Evolutionary conservation across 1,140 invertebrate genomes (phyloP).

Genomic region (Diabrotica virgifera): DNA sequence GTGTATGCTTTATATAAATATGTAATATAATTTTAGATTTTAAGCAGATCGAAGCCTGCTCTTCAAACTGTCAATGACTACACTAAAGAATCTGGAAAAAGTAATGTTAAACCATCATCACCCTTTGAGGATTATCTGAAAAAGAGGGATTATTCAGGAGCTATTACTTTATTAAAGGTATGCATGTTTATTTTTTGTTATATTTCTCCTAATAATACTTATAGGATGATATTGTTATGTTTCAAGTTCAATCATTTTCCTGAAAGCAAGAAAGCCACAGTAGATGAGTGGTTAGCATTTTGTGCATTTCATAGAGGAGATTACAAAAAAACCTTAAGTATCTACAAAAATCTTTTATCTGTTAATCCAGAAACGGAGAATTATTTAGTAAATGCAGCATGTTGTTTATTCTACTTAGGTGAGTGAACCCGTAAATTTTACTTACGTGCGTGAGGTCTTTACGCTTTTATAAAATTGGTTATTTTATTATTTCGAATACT

Average conservation of each 20-base stretch:
- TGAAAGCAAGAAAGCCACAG: slow-evolving; percentile 30
- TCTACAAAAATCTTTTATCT: slow-evolving; percentile 57
- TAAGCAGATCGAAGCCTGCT: slow-evolving; percentile 42
- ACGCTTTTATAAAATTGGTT: no score
- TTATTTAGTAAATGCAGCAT: slow-evolving; percentile 78
- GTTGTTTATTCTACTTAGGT: slow-evolving; percentile 94
- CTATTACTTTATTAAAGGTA: slow-evolving; percentile 89
- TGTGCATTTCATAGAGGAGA: slow-evolving; percentile 94
- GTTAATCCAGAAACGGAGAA: slow-evolving; percentile 52
- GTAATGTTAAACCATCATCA: slow-evolving; percentile 55
- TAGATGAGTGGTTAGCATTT: slow-evolving; percentile 87
- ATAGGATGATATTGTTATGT: background rate
- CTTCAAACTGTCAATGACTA: slow-evolving; percentile 23
- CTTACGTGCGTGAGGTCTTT: background rate
- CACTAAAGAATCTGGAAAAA: slow-evolving; percentile 22
- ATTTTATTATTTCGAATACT: no score
- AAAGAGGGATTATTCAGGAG: slow-evolving; percentile 89
- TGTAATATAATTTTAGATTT: slow-evolving; percentile 31
- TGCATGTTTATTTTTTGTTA: background rate
- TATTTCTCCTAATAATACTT: no score
- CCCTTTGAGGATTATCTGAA: slow-evolving; percentile 89
- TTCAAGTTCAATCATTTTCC: slow-evolving; percentile 45
- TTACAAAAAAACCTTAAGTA: slow-evolving; percentile 80
- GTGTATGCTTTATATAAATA: no score
- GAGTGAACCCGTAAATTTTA: slow-evolving; percentile 32